Percentiles rank a stretch among this genome's conserved stretches.
phyloP scores from a whole-genome alignment of 1,140 invertebrate species.

The Conus betulinus region DNA sequence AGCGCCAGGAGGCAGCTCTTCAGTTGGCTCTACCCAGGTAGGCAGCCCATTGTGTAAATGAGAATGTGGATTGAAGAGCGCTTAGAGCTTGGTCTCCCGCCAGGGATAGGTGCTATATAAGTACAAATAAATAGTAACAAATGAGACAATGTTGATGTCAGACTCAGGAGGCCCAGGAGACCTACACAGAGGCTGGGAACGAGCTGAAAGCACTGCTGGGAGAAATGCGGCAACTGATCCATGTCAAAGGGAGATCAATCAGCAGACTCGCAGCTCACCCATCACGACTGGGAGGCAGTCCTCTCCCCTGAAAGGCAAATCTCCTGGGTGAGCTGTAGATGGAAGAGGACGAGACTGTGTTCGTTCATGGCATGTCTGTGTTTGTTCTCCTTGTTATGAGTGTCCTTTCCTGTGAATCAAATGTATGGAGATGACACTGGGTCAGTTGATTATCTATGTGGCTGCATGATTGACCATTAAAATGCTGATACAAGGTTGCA shows the following conservation, averaged over 20 bases:
- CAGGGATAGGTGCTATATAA: no score
- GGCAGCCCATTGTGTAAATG: no score
- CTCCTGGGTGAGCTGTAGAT: background rate
- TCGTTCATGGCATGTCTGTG: background rate
- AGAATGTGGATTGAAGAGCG: no score
- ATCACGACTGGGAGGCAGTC: background rate
- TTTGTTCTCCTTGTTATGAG: background rate
- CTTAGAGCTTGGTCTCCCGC: no score
- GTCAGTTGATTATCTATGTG: no score
- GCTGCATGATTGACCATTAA: background rate
- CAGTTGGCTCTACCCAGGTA: no score
- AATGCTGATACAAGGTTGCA: no score
- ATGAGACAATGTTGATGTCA: no score
- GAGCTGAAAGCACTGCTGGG: conserved; percentile 56
- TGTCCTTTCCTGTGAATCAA: background rate
- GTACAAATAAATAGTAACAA: no score
- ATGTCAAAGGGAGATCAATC: conserved; percentile 38
- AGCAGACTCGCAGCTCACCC: conserved; percentile 36
- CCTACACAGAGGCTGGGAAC: conserved; percentile 54
- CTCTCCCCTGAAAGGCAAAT: conserved; percentile 16
- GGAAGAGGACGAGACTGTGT: background rate
- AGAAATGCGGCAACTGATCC: conserved; percentile 58
- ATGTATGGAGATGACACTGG: background rate
- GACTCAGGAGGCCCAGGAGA: conserved; percentile 24
- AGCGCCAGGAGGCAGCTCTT: no score